phyloP scores from a whole-genome alignment of 2,888 invertebrate genomes.

The Tenthredo notha region DNA sequence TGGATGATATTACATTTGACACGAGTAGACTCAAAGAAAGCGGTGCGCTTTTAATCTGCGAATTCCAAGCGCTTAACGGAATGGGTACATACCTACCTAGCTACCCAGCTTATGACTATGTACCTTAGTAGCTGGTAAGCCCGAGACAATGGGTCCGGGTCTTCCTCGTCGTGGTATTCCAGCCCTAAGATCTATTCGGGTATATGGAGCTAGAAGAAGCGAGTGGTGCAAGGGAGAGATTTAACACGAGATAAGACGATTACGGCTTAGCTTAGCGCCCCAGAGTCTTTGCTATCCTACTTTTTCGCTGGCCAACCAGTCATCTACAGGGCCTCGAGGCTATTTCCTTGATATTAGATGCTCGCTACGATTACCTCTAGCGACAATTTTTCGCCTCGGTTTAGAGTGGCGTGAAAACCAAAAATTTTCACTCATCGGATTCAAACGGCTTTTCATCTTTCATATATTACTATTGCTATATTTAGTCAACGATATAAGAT shows the following conservation, averaged over 20 bases:
- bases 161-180: slow-evolving; percentile 58
- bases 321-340: slow-evolving; percentile 17
- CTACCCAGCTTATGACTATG: slow-evolving; percentile 63
- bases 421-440: not conserved
- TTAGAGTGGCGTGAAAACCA: not conserved
- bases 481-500: not conserved
- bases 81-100: not conserved
- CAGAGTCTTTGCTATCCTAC: slow-evolving; percentile 48
- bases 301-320: slow-evolving; percentile 42
- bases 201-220: slow-evolving; percentile 25
- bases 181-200: slow-evolving; percentile 49
- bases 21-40: slow-evolving; percentile 63
- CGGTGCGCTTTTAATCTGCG: slow-evolving; percentile 62
- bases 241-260: slow-evolving; percentile 76
- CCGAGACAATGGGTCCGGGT: slow-evolving; percentile 67
- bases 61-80: slow-evolving; percentile 62
- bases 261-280: slow-evolving; percentile 70
- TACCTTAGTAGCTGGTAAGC: slow-evolving; percentile 63
- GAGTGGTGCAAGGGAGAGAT: slow-evolving; percentile 64
- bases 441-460: not conserved
- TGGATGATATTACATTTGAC: slow-evolving; percentile 60
- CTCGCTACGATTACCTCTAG: not conserved
- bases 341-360: slow-evolving; percentile 23
- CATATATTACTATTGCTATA: too few species aligned
- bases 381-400: not conserved